Base-by-base conservation (phyloP, 2,113 vertebrate species). In the Girardinichthys multiradiatus region DNA sequence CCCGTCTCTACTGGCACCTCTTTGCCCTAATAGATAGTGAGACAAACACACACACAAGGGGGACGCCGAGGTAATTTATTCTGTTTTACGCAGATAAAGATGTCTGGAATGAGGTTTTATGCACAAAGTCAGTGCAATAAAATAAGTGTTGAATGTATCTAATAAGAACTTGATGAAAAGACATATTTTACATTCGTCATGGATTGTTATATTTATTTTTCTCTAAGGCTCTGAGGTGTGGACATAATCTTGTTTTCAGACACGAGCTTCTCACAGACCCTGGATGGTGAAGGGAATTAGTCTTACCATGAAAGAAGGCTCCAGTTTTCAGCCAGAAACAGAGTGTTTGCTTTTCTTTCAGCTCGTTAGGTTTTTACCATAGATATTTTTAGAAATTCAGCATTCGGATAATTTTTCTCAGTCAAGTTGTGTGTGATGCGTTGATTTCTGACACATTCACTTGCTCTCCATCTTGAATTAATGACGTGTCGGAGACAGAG, bases 131-230 rank as follows among this genome's bases (percentile, higher is more conserved):
- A 24, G 79, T 91, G 90, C 77, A 77, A 88, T 85, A 51, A 82
- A 77, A 74, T 80, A 76, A 86, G 59, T 69, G 51, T 67, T 74
- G 81, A 88, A 87, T 92, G 85, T 91, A 89, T 87, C 86, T 87
- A 83, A 76, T 80, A 69, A 86, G 64, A 77, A 79, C 82, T 84
- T 81, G 68, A 85, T 35, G 77, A 81, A 76, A 45, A 87, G 28
- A 89, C 83, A 68, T 92, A 87, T 91, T 93, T 90, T 88, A 91
- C 87, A 83, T 91, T 85, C 84, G 90, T 76, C 81, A 87, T 85
- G 91, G 77, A 88, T 85, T 77, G 80, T 84, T 87, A 89, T 87
- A 91, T 91, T 90, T 93, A 87, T 93, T 86, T 45, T 92, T 93
- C 72, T 86, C 89, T 83, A 71, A 80, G 85, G 83, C 80, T 82